A percentile compares a stretch with the other conserved stretches of the same genome.
Conservation (phyloP, 2,113 vertebrate species). For the Irena cyanogastra region DNA sequence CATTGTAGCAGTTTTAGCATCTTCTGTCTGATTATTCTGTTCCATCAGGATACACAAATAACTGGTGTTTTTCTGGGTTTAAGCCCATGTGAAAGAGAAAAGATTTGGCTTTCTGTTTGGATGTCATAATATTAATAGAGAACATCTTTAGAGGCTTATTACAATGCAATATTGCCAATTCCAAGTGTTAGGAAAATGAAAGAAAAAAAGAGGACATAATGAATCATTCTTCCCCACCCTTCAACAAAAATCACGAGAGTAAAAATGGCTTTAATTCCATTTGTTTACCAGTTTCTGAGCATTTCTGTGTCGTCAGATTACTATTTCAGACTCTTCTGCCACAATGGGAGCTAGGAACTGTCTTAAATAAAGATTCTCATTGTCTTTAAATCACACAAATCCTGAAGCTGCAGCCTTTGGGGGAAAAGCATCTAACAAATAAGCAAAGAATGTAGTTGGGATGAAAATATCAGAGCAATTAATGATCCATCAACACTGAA, state of each 20-base stretch:
- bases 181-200: conserved; percentile 25
- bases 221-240: conserved; percentile 19
- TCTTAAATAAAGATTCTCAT: background rate
- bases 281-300: conserved; percentile 54
- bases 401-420: background rate
- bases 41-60: background rate
- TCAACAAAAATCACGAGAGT: conserved; percentile 48
- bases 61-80: conserved; percentile 19
- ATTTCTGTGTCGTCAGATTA: background rate
- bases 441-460: background rate
- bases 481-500: background rate
- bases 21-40: conserved; percentile 9
- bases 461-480: background rate
- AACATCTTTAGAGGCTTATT: conserved; percentile 50
- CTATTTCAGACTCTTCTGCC: background rate
- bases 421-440: background rate
- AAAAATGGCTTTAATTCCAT: conserved; percentile 41
- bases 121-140: conserved; percentile 50
- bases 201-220: background rate
- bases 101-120: conserved; percentile 21
- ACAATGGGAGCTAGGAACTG: background rate
- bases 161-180: conserved; percentile 4
- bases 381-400: background rate
- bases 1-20: background rate
- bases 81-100: conserved; percentile 43